A percentile compares a stretch with the other conserved stretches of the same genome.
These are phyloP conservation scores for Procavia capensis DNA, from an alignment of 2,113 vertebrate genomes.

Conservation along the genomic window DNA sequence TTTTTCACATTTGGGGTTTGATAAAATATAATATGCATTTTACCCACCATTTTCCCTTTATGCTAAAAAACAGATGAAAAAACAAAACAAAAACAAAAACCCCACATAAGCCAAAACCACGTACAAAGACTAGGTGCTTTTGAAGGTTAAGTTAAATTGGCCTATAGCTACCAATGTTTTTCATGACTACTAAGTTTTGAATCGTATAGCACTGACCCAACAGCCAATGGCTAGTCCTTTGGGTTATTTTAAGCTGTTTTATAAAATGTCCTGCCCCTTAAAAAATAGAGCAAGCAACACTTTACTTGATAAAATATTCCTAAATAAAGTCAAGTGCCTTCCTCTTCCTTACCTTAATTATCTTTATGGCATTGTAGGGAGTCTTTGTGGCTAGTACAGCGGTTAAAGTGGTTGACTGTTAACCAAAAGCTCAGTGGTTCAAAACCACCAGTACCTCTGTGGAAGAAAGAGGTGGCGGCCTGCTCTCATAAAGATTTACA, in stretches of 20 bases:
- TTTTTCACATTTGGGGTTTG: conserved; percentile 68
- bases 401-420: too few species aligned
- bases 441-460: too few species aligned
- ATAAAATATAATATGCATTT: conserved; percentile 71
- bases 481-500: too few species aligned
- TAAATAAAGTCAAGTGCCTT: neutral
- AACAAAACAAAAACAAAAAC: conserved; percentile 46
- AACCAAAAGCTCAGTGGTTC: too few species aligned
- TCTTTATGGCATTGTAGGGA: neutral
- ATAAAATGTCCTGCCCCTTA: neutral
- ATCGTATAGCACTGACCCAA: conserved; percentile 14
- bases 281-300: neutral
- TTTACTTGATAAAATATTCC: neutral
- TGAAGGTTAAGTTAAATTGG: conserved; percentile 45
- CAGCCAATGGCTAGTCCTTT: neutral
- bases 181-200: conserved; percentile 45
- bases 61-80: conserved; percentile 33
- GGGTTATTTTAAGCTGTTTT: conserved; percentile 19
- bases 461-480: too few species aligned
- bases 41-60: conserved; percentile 69
- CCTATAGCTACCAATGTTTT: conserved; percentile 30
- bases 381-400: too few species aligned
- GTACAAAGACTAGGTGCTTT: conserved; percentile 51
- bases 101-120: conserved; percentile 59
- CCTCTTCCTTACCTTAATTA: neutral